These are phyloP conservation scores for Tympanoctomys barrerae DNA, from an alignment of 2,797 vertebrate genomes.

Conservation along the genomic window DNA sequence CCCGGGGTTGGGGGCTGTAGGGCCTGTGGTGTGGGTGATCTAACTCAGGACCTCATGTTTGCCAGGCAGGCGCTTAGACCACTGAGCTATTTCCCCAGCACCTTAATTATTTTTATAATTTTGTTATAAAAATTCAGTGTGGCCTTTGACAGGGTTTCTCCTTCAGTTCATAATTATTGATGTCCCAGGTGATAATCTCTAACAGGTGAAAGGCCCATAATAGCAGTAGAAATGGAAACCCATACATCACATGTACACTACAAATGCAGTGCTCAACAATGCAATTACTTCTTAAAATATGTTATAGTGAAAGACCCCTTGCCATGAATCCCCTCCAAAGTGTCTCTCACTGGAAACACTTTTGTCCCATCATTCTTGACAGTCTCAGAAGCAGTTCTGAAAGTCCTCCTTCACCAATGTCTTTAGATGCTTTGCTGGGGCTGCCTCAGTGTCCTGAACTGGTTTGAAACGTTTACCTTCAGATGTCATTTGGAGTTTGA, in stretches of 20 bases:
- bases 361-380: neutral
- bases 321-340: neutral
- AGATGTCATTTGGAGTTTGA: neutral
- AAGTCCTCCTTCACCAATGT: neutral
- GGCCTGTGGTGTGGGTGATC: too few species aligned
- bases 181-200: neutral
- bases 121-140: constrained; percentile 13
- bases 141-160: neutral
- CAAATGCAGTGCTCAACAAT: neutral
- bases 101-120: neutral
- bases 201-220: neutral
- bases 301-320: neutral
- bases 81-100: too few species aligned
- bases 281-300: neutral
- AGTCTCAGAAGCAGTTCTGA: neutral
- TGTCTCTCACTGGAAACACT: neutral
- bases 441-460: neutral
- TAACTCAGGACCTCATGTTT: too few species aligned
- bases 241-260: neutral
- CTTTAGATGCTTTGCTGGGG: neutral
- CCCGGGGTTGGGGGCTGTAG: too few species aligned
- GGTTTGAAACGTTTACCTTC: neutral
- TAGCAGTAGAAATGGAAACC: neutral
- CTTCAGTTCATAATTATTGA: constrained; percentile 25
- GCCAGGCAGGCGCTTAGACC: too few species aligned